These are phyloP conservation scores for Solenopsis invicta DNA, from an alignment of 1,140 invertebrate species.

Conservation along the genomic window DNA sequence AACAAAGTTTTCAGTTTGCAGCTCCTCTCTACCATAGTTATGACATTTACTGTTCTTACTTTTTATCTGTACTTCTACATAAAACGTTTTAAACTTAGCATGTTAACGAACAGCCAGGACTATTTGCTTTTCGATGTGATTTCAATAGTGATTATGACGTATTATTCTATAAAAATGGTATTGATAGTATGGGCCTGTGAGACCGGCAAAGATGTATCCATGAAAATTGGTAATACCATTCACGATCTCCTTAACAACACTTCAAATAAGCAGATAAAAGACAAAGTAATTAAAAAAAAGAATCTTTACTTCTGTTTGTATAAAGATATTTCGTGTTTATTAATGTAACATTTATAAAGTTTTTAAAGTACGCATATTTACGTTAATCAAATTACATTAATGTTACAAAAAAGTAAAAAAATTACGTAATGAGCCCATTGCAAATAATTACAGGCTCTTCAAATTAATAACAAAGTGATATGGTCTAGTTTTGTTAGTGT, in stretches of 20 bases:
- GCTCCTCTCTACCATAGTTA: conserved; percentile 67
- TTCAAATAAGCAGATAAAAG: conserved; percentile 74
- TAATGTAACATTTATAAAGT: background rate
- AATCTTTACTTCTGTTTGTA: background rate
- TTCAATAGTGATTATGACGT: background rate
- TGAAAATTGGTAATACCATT: conserved; percentile 71
- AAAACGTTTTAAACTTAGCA: background rate
- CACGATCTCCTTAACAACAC: conserved; percentile 77
- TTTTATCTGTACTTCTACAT: conserved; percentile 83
- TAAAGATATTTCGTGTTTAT: background rate
- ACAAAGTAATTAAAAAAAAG: conserved; percentile 76
- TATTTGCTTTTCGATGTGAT: background rate
- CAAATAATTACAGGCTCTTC: too few relatives aligned
- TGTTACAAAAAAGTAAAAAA: too few relatives aligned
- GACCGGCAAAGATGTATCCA: conserved; percentile 72
- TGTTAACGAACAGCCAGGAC: background rate
- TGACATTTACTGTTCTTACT: conserved; percentile 79
- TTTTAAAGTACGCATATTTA: too few relatives aligned
- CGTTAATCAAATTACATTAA: too few relatives aligned
- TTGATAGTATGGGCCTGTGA: conserved; percentile 79
- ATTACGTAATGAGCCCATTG: too few relatives aligned
- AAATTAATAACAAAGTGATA: too few relatives aligned
- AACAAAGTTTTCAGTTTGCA: conserved; percentile 79
- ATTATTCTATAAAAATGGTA: conserved; percentile 76
- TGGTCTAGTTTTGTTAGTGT: too few relatives aligned